Percentiles rank a stretch among this genome's conserved stretches.
Evolutionary conservation across 2,888 invertebrate species (phyloP).

Genomic region (Eupithecia abbreviata): DNA sequence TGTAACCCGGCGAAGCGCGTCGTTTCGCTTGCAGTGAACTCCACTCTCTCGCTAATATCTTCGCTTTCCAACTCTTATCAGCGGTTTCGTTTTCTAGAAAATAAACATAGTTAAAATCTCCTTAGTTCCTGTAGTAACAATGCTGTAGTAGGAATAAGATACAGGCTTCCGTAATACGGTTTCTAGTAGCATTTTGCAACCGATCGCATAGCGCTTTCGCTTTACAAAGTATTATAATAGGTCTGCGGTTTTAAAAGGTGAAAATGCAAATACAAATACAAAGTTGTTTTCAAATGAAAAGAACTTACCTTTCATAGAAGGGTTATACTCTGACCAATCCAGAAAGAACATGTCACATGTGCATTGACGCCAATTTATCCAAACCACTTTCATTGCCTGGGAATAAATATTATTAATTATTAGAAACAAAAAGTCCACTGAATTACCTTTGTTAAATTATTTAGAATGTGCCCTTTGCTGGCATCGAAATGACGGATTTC

Average conservation of each 20-base stretch:
- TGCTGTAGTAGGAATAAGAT: neutral
- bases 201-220: no score
- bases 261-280: neutral
- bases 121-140: neutral
- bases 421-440: no score
- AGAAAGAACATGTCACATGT: constrained; percentile 69
- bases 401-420: neutral
- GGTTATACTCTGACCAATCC: constrained; percentile 74
- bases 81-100: constrained; percentile 28
- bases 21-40: constrained; percentile 63
- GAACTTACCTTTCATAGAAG: constrained; percentile 61
- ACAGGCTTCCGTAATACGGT: no score
- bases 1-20: constrained; percentile 60
- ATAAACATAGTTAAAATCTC: neutral
- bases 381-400: constrained; percentile 46
- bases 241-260: neutral
- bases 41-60: constrained; percentile 67
- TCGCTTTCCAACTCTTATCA: constrained; percentile 57
- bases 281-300: neutral
- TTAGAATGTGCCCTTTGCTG: neutral
- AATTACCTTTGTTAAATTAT: neutral
- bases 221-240: no score
- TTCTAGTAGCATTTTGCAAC: no score
- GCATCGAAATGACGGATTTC: neutral
- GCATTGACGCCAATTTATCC: constrained; percentile 74